Percentiles rank a stretch among this genome's conserved stretches.
phyloP scores from a whole-genome alignment of 2,888 invertebrate species.

The Carpatolechia fugitivella region DNA sequence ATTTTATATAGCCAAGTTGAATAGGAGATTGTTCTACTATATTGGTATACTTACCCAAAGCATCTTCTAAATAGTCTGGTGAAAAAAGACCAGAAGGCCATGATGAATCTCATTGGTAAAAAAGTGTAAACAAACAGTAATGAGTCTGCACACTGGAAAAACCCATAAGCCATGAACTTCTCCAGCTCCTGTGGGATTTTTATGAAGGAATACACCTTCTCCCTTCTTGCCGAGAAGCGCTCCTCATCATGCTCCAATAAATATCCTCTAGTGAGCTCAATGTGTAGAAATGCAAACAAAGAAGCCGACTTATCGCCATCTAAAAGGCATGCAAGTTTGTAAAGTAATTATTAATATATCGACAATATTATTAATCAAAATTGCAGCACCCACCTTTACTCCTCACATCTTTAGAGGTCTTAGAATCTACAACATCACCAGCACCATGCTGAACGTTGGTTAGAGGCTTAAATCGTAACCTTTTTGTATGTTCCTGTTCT shows the following conservation, averaged over 20 bases:
- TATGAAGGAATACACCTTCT: constrained; percentile 98
- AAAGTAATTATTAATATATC: background rate
- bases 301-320: constrained; percentile 67
- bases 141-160: constrained; percentile 97
- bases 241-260: constrained; percentile 96
- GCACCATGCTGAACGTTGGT: constrained; percentile 55
- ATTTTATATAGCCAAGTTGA: too few species aligned
- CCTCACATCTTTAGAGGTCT: constrained; percentile 51
- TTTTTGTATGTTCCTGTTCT: constrained; percentile 66
- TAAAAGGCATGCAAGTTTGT: constrained; percentile 32
- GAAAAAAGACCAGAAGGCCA: constrained; percentile 91
- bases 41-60: constrained; percentile 82
- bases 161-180: constrained; percentile 95
- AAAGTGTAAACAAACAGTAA: constrained; percentile 99
- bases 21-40: too few species aligned
- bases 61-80: constrained; percentile 86
- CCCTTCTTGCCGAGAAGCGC: constrained; percentile 94
- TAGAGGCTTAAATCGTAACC: constrained; percentile 66
- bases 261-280: constrained; percentile 95
- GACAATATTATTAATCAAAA: background rate
- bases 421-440: constrained; percentile 52
- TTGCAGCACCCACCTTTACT: constrained; percentile 45
- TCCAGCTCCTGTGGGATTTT: constrained; percentile 95
- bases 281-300: constrained; percentile 85
- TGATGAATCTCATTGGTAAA: constrained; percentile 93